phyloP scores from a whole-genome alignment of 2,113 vertebrate genomes.

The Cochlearius cochlearius region DNA sequence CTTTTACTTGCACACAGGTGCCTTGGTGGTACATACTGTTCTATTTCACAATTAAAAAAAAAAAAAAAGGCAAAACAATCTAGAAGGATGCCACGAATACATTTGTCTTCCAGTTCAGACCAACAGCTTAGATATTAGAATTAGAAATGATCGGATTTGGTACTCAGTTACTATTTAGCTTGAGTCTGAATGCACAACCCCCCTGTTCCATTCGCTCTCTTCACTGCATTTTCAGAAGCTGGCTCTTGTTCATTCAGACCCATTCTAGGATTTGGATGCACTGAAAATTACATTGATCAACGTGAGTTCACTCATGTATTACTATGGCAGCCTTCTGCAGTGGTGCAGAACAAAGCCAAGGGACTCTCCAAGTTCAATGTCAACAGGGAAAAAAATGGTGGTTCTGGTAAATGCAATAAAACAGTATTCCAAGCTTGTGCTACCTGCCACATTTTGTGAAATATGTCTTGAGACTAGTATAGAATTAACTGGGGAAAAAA shows the following conservation, averaged over 20 bases:
- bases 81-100: background rate
- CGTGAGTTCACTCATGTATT: background rate
- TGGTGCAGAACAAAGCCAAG: background rate
- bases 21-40: background rate
- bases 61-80: background rate
- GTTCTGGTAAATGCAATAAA: background rate
- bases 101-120: background rate
- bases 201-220: background rate
- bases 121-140: background rate
- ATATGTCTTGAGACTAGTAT: background rate
- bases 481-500: background rate
- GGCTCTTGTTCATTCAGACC: background rate
- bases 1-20: background rate
- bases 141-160: background rate
- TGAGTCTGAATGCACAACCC: background rate
- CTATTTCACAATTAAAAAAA: background rate
- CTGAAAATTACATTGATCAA: background rate
- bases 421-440: background rate
- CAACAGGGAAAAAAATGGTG: background rate
- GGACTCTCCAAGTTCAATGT: background rate
- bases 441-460: background rate
- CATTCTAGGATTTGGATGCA: background rate
- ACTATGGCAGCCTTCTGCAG: background rate
- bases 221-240: background rate
- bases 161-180: background rate